Conservation (phyloP, 1,140 invertebrate species). For the Brachionus koreanus region DNA sequence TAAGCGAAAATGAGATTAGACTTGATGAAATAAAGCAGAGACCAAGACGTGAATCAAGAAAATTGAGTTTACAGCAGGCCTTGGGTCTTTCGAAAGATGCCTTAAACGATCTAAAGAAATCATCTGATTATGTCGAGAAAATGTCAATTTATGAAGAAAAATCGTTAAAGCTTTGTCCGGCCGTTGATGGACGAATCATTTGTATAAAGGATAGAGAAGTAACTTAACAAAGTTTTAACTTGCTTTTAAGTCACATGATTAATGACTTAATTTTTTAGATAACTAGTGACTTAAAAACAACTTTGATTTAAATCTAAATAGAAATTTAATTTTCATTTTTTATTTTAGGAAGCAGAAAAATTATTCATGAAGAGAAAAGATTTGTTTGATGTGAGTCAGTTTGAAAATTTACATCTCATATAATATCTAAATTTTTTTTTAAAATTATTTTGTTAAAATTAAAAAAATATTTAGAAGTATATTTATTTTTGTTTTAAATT, state of each 20-base stretch:
- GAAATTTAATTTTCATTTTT: not conserved
- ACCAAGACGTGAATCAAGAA: constrained; percentile 20
- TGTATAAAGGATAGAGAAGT: constrained; percentile 28
- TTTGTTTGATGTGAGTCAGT: not conserved
- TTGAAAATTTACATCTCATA: not conserved
- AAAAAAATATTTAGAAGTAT: too few species aligned
- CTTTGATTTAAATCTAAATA: not conserved
- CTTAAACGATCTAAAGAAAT: not conserved
- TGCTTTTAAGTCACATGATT: too few species aligned
- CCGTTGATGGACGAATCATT: not conserved
- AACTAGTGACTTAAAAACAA: too few species aligned
- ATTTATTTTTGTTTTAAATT: too few species aligned
- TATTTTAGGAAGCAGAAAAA: not conserved
- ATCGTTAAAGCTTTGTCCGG: not conserved
- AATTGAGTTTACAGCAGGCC: not conserved
- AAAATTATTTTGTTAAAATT: too few species aligned
- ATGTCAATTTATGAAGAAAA: constrained; percentile 11
- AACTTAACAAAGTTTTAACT: not conserved
- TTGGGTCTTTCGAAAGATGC: constrained; percentile 4
- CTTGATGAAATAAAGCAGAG: not conserved
- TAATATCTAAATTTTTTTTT: too few species aligned
- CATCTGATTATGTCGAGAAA: not conserved
- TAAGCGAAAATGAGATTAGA: not conserved
- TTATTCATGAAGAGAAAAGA: not conserved
- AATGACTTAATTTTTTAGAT: too few species aligned